Base-by-base conservation (phyloP, 2,797 vertebrate species). In the Melopsittacus undulatus region DNA sequence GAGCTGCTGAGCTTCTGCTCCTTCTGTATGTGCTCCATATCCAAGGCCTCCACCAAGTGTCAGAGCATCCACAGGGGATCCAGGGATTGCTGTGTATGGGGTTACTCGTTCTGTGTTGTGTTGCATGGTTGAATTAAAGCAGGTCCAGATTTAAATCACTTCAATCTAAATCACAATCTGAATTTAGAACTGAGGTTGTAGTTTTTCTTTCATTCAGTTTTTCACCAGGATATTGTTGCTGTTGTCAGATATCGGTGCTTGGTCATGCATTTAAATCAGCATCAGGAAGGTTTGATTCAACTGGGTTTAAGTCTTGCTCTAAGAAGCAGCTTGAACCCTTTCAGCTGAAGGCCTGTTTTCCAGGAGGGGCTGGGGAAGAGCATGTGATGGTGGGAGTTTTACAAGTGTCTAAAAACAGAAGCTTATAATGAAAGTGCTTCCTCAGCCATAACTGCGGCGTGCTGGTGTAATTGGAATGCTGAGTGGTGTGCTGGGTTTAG, bases 381-480 rank as follows among this genome's bases (percentile, higher is more conserved):
- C 8, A 1, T 67, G 70, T 48, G 27, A 48, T 87, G 86, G 92
- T 2, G 54, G 83, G 92, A 95, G 87, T 89, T 96, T 96, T 94
- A 94, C 93, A 93, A 93, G 95, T 86, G 82, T 88, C 94, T 96
- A 81, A 93, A 95, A 96, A 90, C 93, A 95, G 94, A 96, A 92
- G 91, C 90, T 92, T 83, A 48, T 97, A 97, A 97, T 97, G 96
- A 89, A 97, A 96, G 92, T 97, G 96, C 95, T 94, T 97, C 78
- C 86, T 97, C 96, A 97, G 95, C 96, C 96, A 95, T 96, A 97
- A 97, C 96, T 94, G 4, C 9, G 56, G 95, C 12, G 7, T 89
- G 96, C 90, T 81, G 89, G 91, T 9, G 27, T 97, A 97, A 97
- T 97, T 97, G 97, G 95, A 97, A 97, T 97, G 96, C 96, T 82